Conservation (phyloP, 2,113 vertebrate genomes). For the Ranitomeya imitator region DNA sequence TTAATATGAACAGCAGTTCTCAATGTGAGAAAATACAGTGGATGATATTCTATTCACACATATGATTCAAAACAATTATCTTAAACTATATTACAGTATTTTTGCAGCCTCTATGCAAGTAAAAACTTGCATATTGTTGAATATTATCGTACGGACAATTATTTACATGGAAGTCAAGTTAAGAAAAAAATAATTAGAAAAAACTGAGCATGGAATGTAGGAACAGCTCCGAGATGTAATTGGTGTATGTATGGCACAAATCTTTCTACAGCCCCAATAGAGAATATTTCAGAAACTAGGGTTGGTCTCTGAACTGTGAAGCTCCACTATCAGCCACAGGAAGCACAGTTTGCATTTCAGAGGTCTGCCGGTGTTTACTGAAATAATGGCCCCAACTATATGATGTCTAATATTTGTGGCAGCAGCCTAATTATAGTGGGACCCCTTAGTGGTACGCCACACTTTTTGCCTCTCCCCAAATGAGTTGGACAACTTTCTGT, state of each 20-base stretch:
- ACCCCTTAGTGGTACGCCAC: too few species aligned
- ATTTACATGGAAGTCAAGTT: not conserved
- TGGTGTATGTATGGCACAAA: not conserved
- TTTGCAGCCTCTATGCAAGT: not conserved
- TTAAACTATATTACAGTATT: not conserved
- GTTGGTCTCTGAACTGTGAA: not conserved
- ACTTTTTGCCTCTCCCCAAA: too few species aligned
- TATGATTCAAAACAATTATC: not conserved
- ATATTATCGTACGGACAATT: not conserved
- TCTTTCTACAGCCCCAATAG: not conserved
- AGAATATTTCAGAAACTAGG: not conserved
- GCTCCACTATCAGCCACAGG: not conserved
- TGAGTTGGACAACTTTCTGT: too few species aligned
- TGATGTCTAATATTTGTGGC: not conserved
- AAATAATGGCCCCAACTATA: not conserved
- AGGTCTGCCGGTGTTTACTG: too few species aligned
- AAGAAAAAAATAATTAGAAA: not conserved
- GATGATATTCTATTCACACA: not conserved
- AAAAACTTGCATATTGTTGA: not conserved
- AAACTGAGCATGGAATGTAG: not conserved
- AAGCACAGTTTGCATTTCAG: not conserved
- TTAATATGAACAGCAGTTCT: not conserved
- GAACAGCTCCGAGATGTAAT: too few species aligned
- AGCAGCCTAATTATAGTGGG: too few species aligned
- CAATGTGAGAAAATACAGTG: slow-evolving; percentile 19